phyloP scores from a whole-genome alignment of 2,797 vertebrate species.

The Garrulus glandarius region DNA sequence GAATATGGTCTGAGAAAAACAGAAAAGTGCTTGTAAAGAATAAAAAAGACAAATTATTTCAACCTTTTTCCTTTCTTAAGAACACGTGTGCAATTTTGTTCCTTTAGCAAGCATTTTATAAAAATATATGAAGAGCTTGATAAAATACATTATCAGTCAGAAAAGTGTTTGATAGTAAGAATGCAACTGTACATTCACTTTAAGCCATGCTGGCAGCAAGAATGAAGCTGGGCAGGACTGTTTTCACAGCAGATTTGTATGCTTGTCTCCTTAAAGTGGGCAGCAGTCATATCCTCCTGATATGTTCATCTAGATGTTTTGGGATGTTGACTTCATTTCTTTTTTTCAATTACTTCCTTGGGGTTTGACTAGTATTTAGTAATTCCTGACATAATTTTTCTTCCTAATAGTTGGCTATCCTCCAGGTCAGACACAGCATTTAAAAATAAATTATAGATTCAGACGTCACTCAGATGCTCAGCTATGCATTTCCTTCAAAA shows the following conservation, averaged over 20 bases:
- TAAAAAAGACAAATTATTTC: neutral
- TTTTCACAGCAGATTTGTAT: neutral
- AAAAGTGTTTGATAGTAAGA: neutral
- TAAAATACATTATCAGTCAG: rapidly evolving
- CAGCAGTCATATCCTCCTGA: neutral
- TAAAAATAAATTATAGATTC: neutral
- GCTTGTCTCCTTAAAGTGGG: neutral
- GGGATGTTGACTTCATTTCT: neutral
- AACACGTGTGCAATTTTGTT: rapidly evolving
- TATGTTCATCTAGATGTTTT: neutral
- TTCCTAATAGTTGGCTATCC: neutral
- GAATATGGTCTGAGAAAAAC: neutral
- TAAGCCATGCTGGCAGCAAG: neutral
- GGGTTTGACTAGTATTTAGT: neutral
- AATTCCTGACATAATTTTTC: neutral
- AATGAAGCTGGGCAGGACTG: neutral
- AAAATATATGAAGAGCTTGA: neutral
- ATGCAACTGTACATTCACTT: neutral
- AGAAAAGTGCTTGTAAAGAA: neutral
- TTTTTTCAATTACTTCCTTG: neutral
- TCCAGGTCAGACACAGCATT: neutral
- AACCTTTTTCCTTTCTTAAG: neutral
- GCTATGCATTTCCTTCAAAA: neutral
- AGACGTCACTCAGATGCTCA: neutral
- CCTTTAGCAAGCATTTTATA: neutral